Conservation (phyloP, 2,888 invertebrate species). For the Melipona beecheii region DNA sequence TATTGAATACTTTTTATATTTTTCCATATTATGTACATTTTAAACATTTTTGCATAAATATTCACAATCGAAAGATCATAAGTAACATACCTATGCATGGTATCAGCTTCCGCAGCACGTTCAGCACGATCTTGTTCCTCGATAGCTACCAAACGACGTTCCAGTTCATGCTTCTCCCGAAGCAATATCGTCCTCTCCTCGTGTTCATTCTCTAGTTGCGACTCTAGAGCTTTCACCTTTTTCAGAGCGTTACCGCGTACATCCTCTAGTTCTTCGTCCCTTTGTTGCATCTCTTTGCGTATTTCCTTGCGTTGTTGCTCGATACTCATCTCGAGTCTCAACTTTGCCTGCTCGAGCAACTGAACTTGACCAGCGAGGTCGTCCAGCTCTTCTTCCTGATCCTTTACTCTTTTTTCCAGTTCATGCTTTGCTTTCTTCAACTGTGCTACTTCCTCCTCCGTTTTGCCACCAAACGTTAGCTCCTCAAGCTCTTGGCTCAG, state of each 20-base stretch:
- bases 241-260: constrained; percentile 95
- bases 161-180: constrained; percentile 96
- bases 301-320: constrained; percentile 97
- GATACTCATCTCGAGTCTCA: constrained; percentile 96
- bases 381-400: constrained; percentile 97
- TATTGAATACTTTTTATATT: too few relatives aligned
- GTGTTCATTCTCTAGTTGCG: constrained; percentile 96
- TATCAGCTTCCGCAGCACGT: constrained; percentile 88
- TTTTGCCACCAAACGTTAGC: constrained; percentile 90
- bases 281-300: constrained; percentile 93
- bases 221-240: constrained; percentile 95
- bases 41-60: too few relatives aligned
- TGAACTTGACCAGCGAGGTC: constrained; percentile 96
- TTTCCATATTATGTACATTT: too few relatives aligned
- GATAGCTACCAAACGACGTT: constrained; percentile 92
- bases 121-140: constrained; percentile 91
- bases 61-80: too few relatives aligned
- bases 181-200: constrained; percentile 94
- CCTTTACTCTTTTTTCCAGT: constrained; percentile 92
- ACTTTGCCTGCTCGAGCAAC: constrained; percentile 95
- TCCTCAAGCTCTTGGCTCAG: constrained; percentile 94
- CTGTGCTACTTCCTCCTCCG: constrained; percentile 93
- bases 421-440: constrained; percentile 94
- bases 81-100: constrained; percentile 77
- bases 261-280: constrained; percentile 97